These are phyloP conservation scores for Corvus moneduloides DNA, from an alignment of 2,113 vertebrate species.

Conservation along the genomic window DNA sequence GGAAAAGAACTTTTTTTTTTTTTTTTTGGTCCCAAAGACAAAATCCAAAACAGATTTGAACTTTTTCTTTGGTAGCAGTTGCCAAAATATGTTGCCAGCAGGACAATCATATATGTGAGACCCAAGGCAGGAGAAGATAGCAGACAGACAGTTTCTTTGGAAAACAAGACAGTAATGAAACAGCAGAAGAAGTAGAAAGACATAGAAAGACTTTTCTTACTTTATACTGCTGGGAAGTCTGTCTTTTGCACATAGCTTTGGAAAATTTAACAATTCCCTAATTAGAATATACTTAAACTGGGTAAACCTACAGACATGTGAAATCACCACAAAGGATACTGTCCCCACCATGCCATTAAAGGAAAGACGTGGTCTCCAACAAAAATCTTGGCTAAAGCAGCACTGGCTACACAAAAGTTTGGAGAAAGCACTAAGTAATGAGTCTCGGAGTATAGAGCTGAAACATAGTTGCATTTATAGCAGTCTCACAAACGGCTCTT, in stretches of 20 bases:
- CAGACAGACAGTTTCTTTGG: background rate
- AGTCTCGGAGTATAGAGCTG: background rate
- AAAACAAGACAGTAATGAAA: background rate
- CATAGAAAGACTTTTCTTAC: background rate
- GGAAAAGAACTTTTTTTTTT: background rate
- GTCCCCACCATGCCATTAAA: background rate
- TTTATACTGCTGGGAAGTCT: background rate
- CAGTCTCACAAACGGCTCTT: background rate
- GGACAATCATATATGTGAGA: background rate
- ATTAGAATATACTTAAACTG: background rate
- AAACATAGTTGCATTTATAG: background rate
- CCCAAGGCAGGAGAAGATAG: background rate
- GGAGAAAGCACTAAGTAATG: background rate
- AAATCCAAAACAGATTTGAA: background rate
- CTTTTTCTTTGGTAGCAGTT: background rate
- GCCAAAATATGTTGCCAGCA: background rate
- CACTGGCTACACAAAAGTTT: background rate
- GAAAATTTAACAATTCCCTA: background rate
- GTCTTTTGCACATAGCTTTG: background rate
- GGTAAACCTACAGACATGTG: background rate
- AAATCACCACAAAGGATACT: background rate
- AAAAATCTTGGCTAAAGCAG: background rate
- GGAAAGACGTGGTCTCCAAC: background rate
- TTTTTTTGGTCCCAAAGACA: background rate
- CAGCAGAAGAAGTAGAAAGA: background rate